Evolutionary conservation across 2,797 vertebrate genomes (phyloP), one percentile per base, ranked within the genome.

Genomic region (Nannoperca obscura): DNA sequence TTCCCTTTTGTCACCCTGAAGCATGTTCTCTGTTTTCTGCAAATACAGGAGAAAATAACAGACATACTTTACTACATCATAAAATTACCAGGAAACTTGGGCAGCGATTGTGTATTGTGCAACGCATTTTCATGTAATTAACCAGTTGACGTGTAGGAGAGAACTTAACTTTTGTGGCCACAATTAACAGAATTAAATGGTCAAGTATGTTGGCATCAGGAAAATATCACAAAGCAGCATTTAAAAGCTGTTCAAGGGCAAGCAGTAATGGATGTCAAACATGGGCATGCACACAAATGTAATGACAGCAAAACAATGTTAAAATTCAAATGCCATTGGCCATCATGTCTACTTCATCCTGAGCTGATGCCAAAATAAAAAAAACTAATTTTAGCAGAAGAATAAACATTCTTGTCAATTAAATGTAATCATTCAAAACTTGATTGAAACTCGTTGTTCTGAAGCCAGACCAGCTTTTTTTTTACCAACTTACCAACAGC

Each of bases 101-200:
- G 12, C 17, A 0, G 15, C 40, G 4, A 42, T 9, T 44, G 50
- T 42, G 15, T 19, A 40, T 36, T 27, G 22, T 55, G 54, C 20
- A 27, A 13, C 38, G 53, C 50, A 59, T 34, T 11, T 76, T 49
- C 19, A 34, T 47, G 50, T 20, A 55, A 63, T 58, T 70, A 61
- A 65, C 61, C 42, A 42, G 20, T 85, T 53, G 24, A 49, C 70
- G n/a, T 74, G 38, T 1, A 4, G 24, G 38, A 77, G 70, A 85
- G 76, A 85, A 78, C 15, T 60, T 57, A 74, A 83, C 20, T 36
- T 82, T 69, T 34, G 57, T 60, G 66, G 67, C 50, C 47, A 79
- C 76, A 88, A 88, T 89, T 90, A 87, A 70, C 42, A 74, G 55
- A 84, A 81, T 83, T 71, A 79, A 66, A 61, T 68, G 62, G 73